Conservation (phyloP, 2,888 invertebrate genomes). For the Eupithecia subumbrata region DNA sequence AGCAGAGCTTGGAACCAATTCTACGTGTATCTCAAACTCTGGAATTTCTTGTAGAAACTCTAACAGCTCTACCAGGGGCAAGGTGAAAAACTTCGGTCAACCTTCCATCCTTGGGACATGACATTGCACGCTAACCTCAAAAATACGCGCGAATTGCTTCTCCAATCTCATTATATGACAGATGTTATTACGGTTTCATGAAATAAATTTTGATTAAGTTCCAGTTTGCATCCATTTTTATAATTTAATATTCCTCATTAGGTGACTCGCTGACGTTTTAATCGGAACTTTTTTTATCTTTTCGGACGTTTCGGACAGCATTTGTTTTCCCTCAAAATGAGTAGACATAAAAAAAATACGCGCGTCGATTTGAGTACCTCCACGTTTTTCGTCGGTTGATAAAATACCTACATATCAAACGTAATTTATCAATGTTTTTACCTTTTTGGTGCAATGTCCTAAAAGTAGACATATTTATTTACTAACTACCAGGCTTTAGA, state of each 20-base stretch:
- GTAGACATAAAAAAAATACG: not conserved
- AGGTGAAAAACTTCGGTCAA: not conserved
- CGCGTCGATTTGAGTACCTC: too few species aligned
- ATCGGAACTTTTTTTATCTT: not conserved
- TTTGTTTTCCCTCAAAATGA: not conserved
- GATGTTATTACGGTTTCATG: slow-evolving; percentile 43
- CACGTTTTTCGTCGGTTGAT: too few species aligned
- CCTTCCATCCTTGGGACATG: slow-evolving; percentile 52
- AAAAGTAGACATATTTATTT: not conserved
- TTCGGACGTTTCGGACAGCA: not conserved
- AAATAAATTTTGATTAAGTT: slow-evolving; percentile 10
- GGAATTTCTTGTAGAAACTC: not conserved
- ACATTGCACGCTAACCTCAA: slow-evolving; percentile 54
- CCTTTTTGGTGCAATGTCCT: slow-evolving; percentile 17
- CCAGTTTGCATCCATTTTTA: not conserved
- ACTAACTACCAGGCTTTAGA: not conserved
- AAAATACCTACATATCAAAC: not conserved
- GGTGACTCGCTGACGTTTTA: not conserved
- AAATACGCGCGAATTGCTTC: slow-evolving; percentile 40
- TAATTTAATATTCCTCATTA: not conserved
- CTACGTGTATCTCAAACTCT: not conserved
- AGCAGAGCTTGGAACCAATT: too few species aligned
- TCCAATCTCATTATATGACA: slow-evolving; percentile 49
- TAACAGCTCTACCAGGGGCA: not conserved
- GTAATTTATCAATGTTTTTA: slow-evolving; percentile 2